Percentiles rank a stretch among this genome's conserved stretches.
phyloP scores from a whole-genome alignment of 2,113 vertebrate species.

The Saccopteryx leptura region DNA sequence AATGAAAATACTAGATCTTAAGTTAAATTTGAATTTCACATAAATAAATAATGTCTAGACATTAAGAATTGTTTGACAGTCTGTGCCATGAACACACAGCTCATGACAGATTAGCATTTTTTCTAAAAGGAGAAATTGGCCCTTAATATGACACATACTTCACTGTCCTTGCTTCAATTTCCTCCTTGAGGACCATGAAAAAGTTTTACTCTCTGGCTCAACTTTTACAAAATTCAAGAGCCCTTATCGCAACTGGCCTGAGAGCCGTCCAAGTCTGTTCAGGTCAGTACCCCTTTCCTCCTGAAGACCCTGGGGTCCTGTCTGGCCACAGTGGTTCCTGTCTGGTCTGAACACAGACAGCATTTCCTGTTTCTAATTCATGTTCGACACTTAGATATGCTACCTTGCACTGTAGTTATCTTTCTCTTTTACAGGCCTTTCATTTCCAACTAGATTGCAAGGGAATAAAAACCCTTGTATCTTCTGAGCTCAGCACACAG shows the following conservation, averaged over 20 bases:
- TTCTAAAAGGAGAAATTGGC: background rate
- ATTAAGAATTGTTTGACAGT: background rate
- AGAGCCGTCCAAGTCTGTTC: background rate
- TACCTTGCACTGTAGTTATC: background rate
- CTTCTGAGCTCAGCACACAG: background rate
- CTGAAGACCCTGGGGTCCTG: background rate
- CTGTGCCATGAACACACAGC: background rate
- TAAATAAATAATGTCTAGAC: background rate
- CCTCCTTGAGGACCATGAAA: background rate
- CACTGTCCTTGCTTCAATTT: background rate
- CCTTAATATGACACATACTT: background rate
- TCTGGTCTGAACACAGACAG: background rate
- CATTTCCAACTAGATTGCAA: background rate
- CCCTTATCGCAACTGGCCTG: background rate
- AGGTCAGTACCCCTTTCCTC: background rate
- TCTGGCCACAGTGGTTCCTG: background rate
- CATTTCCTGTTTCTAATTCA: background rate
- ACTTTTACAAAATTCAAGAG: constrained; percentile 9
- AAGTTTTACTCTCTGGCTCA: background rate
- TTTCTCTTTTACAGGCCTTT: background rate
- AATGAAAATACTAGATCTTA: background rate
- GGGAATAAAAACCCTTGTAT: background rate
- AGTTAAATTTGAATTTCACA: background rate
- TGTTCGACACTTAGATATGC: background rate
- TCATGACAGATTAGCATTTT: background rate